A percentile compares a stretch with the other conserved stretches of the same genome.
Evolutionary conservation across 2,888 invertebrate species (phyloP).

Genomic region (Sesia bembeciformis): DNA sequence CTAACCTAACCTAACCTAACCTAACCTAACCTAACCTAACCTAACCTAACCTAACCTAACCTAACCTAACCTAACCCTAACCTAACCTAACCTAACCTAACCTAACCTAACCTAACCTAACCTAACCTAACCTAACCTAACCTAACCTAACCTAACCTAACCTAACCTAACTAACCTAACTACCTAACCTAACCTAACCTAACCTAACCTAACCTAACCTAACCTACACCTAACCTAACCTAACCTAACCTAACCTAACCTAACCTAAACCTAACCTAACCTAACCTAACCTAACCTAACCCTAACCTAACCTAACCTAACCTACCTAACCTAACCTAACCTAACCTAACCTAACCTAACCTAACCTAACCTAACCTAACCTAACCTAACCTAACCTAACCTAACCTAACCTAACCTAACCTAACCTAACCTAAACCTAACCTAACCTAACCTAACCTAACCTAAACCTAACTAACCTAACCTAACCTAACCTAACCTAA

Average conservation of each 20-base stretch:
- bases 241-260: background rate
- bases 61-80: background rate
- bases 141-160: background rate
- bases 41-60: slow-evolving; percentile 1
- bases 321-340: background rate
- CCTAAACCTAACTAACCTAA: slow-evolving; percentile 1
- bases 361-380: background rate
- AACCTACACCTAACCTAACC: background rate
- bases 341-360: background rate
- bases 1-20: slow-evolving; percentile 11
- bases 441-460: background rate
- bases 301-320: background rate
- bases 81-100: background rate
- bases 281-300: background rate
- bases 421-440: background rate
- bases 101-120: background rate
- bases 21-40: slow-evolving; percentile 11
- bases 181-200: background rate
- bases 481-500: slow-evolving; percentile 8
- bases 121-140: background rate
- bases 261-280: background rate
- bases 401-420: background rate
- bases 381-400: background rate
- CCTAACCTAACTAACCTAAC: background rate
- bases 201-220: background rate